Percentiles rank a stretch among this genome's conserved stretches.
These are phyloP conservation scores for Prinia subflava DNA, from an alignment of 2,113 vertebrate species.

Conservation along the genomic window DNA sequence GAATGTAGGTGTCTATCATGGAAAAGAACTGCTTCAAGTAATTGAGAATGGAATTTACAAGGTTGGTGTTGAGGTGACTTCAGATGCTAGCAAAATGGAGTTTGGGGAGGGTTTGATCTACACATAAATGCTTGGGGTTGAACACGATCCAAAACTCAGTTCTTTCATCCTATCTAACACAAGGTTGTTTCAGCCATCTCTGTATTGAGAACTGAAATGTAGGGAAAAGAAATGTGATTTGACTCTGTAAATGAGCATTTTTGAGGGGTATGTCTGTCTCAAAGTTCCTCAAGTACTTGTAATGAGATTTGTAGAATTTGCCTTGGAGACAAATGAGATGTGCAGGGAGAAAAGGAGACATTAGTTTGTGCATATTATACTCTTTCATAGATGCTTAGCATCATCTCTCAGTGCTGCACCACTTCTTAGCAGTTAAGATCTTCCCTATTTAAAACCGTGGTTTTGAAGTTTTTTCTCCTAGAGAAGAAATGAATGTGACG, in stretches of 20 bases:
- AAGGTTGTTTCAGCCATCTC: neutral
- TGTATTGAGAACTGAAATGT: neutral
- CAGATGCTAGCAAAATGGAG: neutral
- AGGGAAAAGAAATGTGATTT: neutral
- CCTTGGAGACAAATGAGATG: neutral
- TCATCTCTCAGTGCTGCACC: neutral
- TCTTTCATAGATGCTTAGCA: neutral
- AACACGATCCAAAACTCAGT: neutral
- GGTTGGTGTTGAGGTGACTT: neutral
- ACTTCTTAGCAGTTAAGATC: neutral
- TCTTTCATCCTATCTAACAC: neutral
- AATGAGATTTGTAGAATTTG: neutral
- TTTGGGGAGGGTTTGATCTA: neutral
- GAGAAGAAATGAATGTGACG: neutral
- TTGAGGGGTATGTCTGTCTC: neutral
- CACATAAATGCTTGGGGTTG: neutral
- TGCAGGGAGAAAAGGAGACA: neutral
- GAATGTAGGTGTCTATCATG: rapidly evolving
- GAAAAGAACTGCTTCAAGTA: neutral
- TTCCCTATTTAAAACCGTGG: neutral
- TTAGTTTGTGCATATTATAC: neutral
- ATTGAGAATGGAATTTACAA: neutral
- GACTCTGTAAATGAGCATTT: neutral
- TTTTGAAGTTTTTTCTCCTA: neutral
- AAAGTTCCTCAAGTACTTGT: neutral